These are phyloP conservation scores for Caenorhabditis angaria DNA, from an alignment of 2,888 invertebrate species.

Conservation along the genomic window DNA sequence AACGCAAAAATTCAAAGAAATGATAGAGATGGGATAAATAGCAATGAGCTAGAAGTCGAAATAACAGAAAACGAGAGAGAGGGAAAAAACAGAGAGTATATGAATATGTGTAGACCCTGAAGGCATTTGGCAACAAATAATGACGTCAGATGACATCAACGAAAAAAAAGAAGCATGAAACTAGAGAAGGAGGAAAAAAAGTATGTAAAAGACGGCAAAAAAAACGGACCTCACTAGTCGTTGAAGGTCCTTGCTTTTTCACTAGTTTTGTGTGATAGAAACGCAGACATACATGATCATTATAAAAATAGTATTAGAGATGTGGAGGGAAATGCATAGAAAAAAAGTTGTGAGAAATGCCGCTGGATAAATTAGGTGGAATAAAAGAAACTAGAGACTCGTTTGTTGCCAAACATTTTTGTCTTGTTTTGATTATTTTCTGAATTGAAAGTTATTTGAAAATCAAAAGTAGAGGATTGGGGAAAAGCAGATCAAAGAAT, in stretches of 20 bases:
- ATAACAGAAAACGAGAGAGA: background rate
- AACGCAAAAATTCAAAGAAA: background rate
- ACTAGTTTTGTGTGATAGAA: slow-evolving; percentile 6
- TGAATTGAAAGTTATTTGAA: too few species aligned
- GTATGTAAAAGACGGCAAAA: background rate
- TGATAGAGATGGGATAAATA: background rate
- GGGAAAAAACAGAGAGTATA: background rate
- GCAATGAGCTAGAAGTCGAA: background rate
- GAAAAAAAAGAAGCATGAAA: slow-evolving; percentile 10
- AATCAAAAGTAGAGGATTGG: too few species aligned
- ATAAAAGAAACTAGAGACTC: background rate
- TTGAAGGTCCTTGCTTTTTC: background rate
- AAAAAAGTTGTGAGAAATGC: background rate
- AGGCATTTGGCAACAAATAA: slow-evolving; percentile 31
- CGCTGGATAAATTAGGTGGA: slow-evolving; percentile 1
- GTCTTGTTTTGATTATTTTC: too few species aligned
- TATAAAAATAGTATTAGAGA: slow-evolving; percentile 20
- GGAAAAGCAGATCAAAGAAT: too few species aligned
- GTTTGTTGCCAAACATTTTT: too few species aligned
- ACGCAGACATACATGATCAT: background rate
- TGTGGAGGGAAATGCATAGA: slow-evolving; percentile 13
- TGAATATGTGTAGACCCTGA: slow-evolving; percentile 6
- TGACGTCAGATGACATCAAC: slow-evolving; percentile 47
- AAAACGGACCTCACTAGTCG: background rate
- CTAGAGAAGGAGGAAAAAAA: background rate